These are phyloP conservation scores for Parasteatoda lunata DNA, from an alignment of 2,888 invertebrate species.

Conservation along the genomic window DNA sequence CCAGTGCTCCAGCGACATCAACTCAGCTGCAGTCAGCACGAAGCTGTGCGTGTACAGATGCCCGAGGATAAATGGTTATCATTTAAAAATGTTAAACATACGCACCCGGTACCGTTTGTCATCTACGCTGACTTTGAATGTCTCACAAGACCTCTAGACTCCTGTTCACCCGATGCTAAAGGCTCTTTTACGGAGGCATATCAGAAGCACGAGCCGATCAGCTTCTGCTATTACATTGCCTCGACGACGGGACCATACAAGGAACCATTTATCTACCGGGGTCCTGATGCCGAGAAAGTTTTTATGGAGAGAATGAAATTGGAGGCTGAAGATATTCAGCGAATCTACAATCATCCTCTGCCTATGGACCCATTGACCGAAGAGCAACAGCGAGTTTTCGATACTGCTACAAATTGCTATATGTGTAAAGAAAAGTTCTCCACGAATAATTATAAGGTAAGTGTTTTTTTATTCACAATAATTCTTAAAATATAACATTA, in stretches of 20 bases:
- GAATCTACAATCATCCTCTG: not conserved
- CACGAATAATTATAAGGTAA: too few relatives aligned
- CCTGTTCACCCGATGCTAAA: not conserved
- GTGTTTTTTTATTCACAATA: too few relatives aligned
- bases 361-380: not conserved
- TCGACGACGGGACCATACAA: not conserved
- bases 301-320: not conserved
- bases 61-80: not conserved
- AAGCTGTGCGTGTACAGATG: not conserved
- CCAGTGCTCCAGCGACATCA: not conserved
- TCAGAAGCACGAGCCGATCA: not conserved
- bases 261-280: not conserved
- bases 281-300: not conserved
- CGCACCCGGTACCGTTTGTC: not conserved
- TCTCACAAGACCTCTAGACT: not conserved
- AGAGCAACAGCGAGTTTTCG: not conserved
- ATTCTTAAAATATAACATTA: too few relatives aligned
- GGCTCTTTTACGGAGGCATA: not conserved
- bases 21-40: not conserved
- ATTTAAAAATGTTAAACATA: not conserved
- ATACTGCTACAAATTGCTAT: too few relatives aligned
- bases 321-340: not conserved
- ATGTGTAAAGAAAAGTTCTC: too few relatives aligned
- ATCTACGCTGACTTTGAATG: slow-evolving; percentile 18
- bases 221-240: slow-evolving; percentile 13